Base-by-base conservation (phyloP, 1,140 invertebrate species). In the Zaprionus capensis region DNA sequence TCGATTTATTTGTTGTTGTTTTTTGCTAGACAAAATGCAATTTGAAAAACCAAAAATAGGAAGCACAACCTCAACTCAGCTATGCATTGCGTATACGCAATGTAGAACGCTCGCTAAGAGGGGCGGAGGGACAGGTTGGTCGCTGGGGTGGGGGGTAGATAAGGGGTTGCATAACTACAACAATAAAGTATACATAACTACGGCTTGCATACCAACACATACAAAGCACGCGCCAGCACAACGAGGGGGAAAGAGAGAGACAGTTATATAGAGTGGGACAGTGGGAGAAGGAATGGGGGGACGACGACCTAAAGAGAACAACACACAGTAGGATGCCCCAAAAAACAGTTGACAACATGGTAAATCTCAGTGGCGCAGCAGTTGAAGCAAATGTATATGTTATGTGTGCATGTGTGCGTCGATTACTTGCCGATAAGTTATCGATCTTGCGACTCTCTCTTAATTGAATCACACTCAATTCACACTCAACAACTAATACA, bases 1-100 rank as follows among this genome's bases (percentile, higher is more conserved):
- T 46, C 56, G 44, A 44, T 68, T 74, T 41, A 46, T 49, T 62
- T 51, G 22, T 79, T 56, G n/a, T 51, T 58, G 14, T 46, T 63
- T 34, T 70, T 78, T 46, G 73, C 81, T 85, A 85, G 76, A 79
- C 85, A 87, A 90, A 87, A 87, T 90, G 85, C 84, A 90, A 88
- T 82, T 80, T 72, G 68, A 80, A 74, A 83, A 87, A 87, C 67
- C 31, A 83, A 88, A 72, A 53, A 70, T 68, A 78, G n/a, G 24
- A 15, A 67, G 44, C 38, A 77, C 76, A 79, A 62, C 75, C 64
- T 70, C 74, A 61, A 74, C 64, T 56, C 24, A 75, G 44, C 44
- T 61, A 46, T 46, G 17, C 5, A 17, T 46, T 17, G 41, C 41
- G 41, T 46, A 58, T 41, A 71, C 64, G 68, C 49, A 14, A 36